Base-by-base conservation (phyloP, 2,797 vertebrate genomes). In the Tapirus indicus region DNA sequence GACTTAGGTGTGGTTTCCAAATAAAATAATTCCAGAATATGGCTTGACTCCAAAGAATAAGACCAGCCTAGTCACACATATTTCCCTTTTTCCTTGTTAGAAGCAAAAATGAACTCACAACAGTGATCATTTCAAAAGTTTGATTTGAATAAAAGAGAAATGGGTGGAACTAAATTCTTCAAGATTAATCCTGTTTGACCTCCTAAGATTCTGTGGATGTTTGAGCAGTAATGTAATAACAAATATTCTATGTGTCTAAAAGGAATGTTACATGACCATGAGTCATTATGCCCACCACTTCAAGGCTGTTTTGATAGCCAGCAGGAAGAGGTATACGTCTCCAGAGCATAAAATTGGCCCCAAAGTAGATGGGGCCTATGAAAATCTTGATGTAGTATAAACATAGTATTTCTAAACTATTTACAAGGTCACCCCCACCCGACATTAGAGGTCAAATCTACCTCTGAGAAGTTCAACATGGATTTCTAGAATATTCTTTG, bases 271-370 rank as follows among this genome's bases (percentile, higher is more conserved):
- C 66, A 54, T 94, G 83, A 82, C 54, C 12, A 29, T 94, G 97
- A 97, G 47, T 97, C 97, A 97, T 21, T 44, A 95, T 80, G 71
- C n/a, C 79, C 94, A 82, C 94, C 93, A 82, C 80, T 91, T 95
- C 74, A 94, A 92, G 64, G 72, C 9, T 96, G 58, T 92, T 90
- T 95, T 18, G 62, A 83, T 69, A 96, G 82, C 78, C 96, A 69
- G 88, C 86, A 97, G 98, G 93, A 97, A 97, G 88, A 90, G 16
- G 44, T 91, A 2, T 92, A n/a, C 58, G 29, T 97, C 91, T 96
- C 71, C 14, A 78, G 93, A 97, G 93, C 60, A 90, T 87, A 93
- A 95, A 94, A 96, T 82, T 89, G 86, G 64, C 87, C 91, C 93
- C 78, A 62, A 25, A 74, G 60, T 54, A 91, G 93, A 89, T 94